phyloP scores from a whole-genome alignment of 2,888 invertebrate species.

The Sarcophaga variegata region DNA sequence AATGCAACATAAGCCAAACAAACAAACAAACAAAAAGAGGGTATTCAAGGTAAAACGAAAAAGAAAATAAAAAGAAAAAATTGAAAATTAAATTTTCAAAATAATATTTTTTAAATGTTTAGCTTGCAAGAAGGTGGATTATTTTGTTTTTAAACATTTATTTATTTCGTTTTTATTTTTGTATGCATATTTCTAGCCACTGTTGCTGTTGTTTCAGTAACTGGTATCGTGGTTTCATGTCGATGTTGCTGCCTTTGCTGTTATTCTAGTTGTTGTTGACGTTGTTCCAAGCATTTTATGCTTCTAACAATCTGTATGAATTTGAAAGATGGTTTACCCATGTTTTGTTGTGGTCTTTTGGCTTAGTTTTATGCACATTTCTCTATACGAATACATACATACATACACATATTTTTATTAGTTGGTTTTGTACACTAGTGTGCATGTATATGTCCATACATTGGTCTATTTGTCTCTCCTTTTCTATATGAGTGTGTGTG shows the following conservation, averaged over 20 bases:
- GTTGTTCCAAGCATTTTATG: not conserved
- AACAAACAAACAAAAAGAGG: no score
- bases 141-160: not conserved
- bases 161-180: not conserved
- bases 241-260: not conserved
- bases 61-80: not conserved
- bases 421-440: not conserved
- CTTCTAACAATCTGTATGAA: conserved; percentile 16
- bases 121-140: not conserved
- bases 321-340: conserved; percentile 49
- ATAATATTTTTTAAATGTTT: not conserved
- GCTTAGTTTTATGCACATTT: conserved; percentile 11
- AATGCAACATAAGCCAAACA: no score
- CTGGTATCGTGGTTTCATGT: not conserved
- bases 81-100: not conserved
- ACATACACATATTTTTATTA: not conserved
- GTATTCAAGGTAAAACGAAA: not conserved
- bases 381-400: not conserved
- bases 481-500: not conserved
- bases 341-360: conserved; percentile 52
- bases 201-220: conserved; percentile 8
- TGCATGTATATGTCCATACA: not conserved
- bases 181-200: not conserved
- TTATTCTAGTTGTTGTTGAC: not conserved
- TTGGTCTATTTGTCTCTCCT: not conserved